Conservation (phyloP, 2,888 invertebrate species). For the Nomada fucata region DNA sequence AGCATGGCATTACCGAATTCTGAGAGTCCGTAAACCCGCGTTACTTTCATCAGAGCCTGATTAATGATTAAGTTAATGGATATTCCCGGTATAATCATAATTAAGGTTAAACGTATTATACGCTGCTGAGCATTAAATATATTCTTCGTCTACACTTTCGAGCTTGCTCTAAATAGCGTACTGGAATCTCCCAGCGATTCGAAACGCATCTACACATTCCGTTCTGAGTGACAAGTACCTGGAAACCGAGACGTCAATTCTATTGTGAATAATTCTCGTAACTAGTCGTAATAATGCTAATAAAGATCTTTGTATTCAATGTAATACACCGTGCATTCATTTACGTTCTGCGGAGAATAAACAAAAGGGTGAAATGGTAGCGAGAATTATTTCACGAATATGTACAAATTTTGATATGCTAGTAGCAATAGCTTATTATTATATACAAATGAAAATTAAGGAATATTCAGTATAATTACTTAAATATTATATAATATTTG, state of each 20-base stretch:
- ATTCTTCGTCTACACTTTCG: conserved; percentile 61
- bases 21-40: conserved; percentile 6
- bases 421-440: background rate
- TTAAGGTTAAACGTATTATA: conserved; percentile 49
- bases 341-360: conserved; percentile 11
- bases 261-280: conserved; percentile 48
- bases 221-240: conserved; percentile 69
- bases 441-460: background rate
- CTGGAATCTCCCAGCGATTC: conserved; percentile 64
- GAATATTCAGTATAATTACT: background rate
- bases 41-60: conserved; percentile 26
- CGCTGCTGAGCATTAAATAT: conserved; percentile 52
- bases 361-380: background rate
- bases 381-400: conserved; percentile 8
- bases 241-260: conserved; percentile 63
- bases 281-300: conserved; percentile 48
- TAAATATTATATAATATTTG: background rate
- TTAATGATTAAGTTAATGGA: conserved; percentile 23
- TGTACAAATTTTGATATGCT: background rate
- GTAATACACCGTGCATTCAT: conserved; percentile 12
- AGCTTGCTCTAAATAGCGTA: conserved; percentile 67
- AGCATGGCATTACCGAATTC: background rate
- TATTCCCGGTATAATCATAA: conserved; percentile 38
- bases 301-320: conserved; percentile 43
- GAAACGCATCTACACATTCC: conserved; percentile 67